A percentile compares a stretch with the other conserved stretches of the same genome.
Conservation (phyloP, 2,888 invertebrate genomes). For the Drosophila robusta region DNA sequence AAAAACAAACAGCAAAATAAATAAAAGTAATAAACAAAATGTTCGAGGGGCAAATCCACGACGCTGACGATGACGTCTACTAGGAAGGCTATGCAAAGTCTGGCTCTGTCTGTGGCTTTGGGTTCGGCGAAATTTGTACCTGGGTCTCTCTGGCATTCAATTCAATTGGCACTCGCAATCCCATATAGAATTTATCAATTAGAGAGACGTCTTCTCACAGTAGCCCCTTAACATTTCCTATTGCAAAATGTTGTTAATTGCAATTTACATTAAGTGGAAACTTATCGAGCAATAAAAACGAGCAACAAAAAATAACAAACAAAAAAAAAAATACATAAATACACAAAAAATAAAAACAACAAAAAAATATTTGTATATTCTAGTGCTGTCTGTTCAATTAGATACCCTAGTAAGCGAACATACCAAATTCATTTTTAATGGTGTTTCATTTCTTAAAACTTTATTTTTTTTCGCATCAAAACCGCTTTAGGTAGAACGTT, state of each 20-base stretch:
- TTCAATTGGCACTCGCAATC: slow-evolving; percentile 50
- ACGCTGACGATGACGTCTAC: slow-evolving; percentile 21
- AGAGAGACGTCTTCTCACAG: slow-evolving; percentile 54
- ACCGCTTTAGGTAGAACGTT: too few species aligned
- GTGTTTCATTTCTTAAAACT: background rate
- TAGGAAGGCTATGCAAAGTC: slow-evolving; percentile 65
- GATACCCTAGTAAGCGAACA: slow-evolving; percentile 33
- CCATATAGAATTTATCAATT: slow-evolving; percentile 61
- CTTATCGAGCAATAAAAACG: slow-evolving; percentile 39
- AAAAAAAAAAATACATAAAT: background rate
- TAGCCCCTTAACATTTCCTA: slow-evolving; percentile 41
- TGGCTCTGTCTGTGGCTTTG: slow-evolving; percentile 16
- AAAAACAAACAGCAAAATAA: slow-evolving; percentile 11
- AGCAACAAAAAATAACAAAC: slow-evolving; percentile 1
- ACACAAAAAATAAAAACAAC: slow-evolving; percentile 6
- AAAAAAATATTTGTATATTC: background rate
- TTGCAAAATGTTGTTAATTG: slow-evolving; percentile 70
- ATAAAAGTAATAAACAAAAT: slow-evolving; percentile 19
- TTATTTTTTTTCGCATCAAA: background rate
- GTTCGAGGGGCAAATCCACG: slow-evolving; percentile 44
- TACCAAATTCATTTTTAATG: background rate
- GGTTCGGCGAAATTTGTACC: slow-evolving; percentile 50
- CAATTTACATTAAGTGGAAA: slow-evolving; percentile 58
- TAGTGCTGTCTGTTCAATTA: slow-evolving; percentile 6
- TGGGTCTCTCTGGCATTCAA: slow-evolving; percentile 13